Base-by-base conservation (phyloP, 2,888 invertebrate genomes). In the Euzophera pinguis region DNA sequence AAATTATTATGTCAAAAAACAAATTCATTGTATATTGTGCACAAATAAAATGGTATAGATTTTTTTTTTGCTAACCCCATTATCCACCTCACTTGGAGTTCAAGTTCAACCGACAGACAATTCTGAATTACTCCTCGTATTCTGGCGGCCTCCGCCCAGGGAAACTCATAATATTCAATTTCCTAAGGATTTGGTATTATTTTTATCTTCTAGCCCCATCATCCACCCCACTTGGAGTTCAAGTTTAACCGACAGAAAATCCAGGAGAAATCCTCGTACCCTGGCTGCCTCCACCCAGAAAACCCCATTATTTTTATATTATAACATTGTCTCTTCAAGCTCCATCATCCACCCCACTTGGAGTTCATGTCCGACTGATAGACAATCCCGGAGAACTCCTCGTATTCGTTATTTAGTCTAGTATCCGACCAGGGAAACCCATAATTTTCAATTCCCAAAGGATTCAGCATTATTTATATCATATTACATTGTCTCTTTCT, bases 151-250 rank as follows among this genome's bases (percentile, higher is more conserved):
- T 0, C 90, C 90, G 0, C 81, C 85, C 0, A 58, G 78, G 13
- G 89, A 88, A 49, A 81, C 77, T 0, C 84, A 84, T 32, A 84
- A 89, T 47, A 90, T 89, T 0, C 69, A 67, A 0, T 61, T 90
- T 0, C 86, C n/a, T n/a, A 87, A 47, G 91, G 90, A 0, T 91
- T n/a, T n/a, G n/a, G n/a, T n/a, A n/a, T n/a, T n/a, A n/a, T n/a
- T n/a, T n/a, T n/a, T n/a, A n/a, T n/a, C n/a, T 73, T 0, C 64
- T n/a, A 90, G 90, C 86, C 0, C 90, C 90, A 37, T 86, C 90
- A 37, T 84, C 88, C 9, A 79, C 88, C 0, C 90, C 90, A 0
- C 55, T 87, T 1, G 81, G 81, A 13, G 76, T 91, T 0, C 87
- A 89, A 74, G 88, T 84, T 0, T 83, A 85, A 41, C 78, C 80